Evolutionary conservation across 2,113 vertebrate genomes (phyloP).

Genomic region (Aegithalos caudatus): DNA sequence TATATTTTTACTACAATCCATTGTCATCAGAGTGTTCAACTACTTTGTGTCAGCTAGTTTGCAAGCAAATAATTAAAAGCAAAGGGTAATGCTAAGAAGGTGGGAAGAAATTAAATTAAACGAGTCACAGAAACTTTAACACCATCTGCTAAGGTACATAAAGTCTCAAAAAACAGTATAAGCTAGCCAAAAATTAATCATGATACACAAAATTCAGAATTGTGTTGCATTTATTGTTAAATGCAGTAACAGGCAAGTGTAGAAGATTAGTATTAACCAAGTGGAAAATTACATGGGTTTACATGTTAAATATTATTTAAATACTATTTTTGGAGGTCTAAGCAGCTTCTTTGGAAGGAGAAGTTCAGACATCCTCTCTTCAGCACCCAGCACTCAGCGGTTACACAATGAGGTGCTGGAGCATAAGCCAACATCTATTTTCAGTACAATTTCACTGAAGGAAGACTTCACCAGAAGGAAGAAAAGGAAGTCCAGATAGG

Average conservation of each 20-base stretch:
- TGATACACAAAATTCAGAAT: not conserved
- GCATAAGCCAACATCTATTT: not conserved
- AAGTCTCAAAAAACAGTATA: not conserved
- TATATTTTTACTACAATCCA: not conserved
- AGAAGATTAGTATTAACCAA: not conserved
- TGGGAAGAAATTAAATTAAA: conserved; percentile 18
- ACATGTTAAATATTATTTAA: not conserved
- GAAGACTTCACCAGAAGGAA: not conserved
- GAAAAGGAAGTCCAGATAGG: not conserved
- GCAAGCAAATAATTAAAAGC: conserved; percentile 27
- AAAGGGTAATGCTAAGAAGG: not conserved
- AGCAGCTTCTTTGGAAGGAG: not conserved
- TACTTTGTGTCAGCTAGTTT: not conserved
- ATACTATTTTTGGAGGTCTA: not conserved
- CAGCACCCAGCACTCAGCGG: not conserved
- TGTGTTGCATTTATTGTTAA: not conserved
- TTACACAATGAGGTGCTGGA: not conserved
- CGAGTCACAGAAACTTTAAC: not conserved
- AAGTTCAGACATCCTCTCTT: not conserved
- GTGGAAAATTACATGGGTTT: not conserved
- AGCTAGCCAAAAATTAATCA: conserved; percentile 15
- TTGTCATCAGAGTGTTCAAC: not conserved
- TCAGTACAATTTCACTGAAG: not conserved
- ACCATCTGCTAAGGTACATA: not conserved
- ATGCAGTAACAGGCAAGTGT: not conserved